Evolutionary conservation across 1,140 invertebrate species (phyloP).

Genomic region (Vanessa atalanta): DNA sequence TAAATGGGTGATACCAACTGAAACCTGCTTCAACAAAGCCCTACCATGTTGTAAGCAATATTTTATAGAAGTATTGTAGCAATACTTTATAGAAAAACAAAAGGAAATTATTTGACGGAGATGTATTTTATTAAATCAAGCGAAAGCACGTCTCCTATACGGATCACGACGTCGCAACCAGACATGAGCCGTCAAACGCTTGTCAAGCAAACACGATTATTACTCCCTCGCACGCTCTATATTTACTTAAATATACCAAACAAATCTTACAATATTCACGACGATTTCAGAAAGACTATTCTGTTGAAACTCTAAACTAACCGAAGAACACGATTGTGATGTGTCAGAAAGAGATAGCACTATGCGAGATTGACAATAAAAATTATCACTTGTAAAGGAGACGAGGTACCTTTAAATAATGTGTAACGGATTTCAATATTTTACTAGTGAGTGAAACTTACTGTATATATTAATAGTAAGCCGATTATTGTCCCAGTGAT

Average conservation of each 20-base stretch:
- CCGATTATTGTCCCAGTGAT: no score
- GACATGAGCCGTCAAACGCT: constrained; percentile 26
- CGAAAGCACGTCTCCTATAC: constrained; percentile 5
- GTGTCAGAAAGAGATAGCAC: no score
- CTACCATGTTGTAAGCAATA: no score
- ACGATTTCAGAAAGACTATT: background rate
- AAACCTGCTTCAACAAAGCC: no score
- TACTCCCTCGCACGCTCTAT: constrained; percentile 3
- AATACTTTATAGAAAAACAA: background rate
- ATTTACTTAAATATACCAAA: constrained; percentile 1
- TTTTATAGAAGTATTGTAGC: background rate
- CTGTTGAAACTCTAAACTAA: background rate
- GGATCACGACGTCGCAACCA: constrained; percentile 14
- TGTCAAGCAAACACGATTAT: constrained; percentile 26
- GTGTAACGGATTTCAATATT: no score
- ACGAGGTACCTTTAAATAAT: no score
- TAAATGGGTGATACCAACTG: no score
- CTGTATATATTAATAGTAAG: no score
- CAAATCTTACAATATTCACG: background rate
- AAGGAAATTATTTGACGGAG: constrained; percentile 7
- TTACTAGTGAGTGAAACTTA: no score
- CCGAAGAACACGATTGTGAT: no score
- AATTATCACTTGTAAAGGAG: no score
- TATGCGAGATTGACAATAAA: no score
- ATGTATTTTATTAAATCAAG: constrained; percentile 28